phyloP scores from a whole-genome alignment of 2,797 vertebrate species.

The Semaprochilodus insignis region DNA sequence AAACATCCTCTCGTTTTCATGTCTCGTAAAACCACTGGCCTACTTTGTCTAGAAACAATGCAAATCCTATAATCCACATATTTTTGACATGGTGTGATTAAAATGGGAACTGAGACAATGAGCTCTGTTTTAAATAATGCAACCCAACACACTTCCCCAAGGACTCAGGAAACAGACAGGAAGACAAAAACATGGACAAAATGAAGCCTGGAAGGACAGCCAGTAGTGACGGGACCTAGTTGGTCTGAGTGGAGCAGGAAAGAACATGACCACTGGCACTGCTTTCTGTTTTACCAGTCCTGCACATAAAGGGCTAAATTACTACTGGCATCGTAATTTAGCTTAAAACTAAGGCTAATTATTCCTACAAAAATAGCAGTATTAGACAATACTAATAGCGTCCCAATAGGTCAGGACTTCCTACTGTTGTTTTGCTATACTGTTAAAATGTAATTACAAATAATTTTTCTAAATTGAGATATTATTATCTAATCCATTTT shows the following conservation, averaged over 20 bases:
- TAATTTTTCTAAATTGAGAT: no score
- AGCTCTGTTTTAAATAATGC: constrained; percentile 53
- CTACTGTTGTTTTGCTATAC: no score
- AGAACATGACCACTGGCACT: background rate
- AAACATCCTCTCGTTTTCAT: constrained; percentile 49
- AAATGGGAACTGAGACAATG: constrained; percentile 59
- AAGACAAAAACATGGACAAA: constrained; percentile 34
- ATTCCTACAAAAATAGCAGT: no score
- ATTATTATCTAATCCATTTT: no score
- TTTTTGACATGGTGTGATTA: constrained; percentile 68
- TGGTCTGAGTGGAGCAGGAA: constrained; percentile 17
- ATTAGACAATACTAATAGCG: no score
- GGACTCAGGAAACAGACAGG: constrained; percentile 10
- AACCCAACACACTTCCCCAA: constrained; percentile 31
- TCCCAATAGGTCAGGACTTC: no score
- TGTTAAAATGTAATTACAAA: no score
- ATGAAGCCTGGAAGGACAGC: background rate
- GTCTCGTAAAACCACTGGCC: constrained; percentile 46
- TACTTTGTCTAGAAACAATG: constrained; percentile 68
- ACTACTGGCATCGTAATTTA: no score
- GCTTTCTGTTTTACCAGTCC: background rate
- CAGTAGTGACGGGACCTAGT: background rate
- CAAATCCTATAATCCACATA: constrained; percentile 69
- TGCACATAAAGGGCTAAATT: no score
- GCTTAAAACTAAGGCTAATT: no score